Evolutionary conservation across 1,140 invertebrate species (phyloP).

Genomic region (Oedothorax gibbosus): DNA sequence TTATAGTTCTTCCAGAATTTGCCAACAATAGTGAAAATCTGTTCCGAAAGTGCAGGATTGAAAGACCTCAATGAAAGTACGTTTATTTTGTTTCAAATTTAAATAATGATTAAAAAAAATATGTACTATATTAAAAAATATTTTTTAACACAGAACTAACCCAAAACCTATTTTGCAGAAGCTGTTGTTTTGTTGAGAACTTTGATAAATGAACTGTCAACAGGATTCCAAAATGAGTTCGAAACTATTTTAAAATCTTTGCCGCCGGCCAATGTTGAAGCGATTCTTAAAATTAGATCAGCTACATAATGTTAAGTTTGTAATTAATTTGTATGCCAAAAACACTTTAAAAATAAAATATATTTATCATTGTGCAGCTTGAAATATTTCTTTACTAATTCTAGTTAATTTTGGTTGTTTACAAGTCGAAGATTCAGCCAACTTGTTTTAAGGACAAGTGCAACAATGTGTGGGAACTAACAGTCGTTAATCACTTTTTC

Average conservation of each 20-base stretch:
- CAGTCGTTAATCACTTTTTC: too few species aligned
- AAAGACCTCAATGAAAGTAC: constrained; percentile 34
- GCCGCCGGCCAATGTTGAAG: constrained; percentile 33
- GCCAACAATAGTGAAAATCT: constrained; percentile 24
- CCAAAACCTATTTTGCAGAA: constrained; percentile 12
- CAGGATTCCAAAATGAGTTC: constrained; percentile 48
- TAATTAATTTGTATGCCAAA: constrained; percentile 28
- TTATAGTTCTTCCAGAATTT: constrained; percentile 50
- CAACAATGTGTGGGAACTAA: too few species aligned
- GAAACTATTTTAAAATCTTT: constrained; percentile 28
- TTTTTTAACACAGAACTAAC: too few species aligned
- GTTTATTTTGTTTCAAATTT: not conserved
- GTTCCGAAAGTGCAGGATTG: not conserved
- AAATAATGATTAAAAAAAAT: not conserved
- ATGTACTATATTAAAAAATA: not conserved
- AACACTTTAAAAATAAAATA: constrained; percentile 44
- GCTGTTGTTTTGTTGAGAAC: not conserved
- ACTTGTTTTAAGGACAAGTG: too few species aligned
- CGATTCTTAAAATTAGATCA: constrained; percentile 6
- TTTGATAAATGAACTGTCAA: constrained; percentile 20
- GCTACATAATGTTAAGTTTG: constrained; percentile 23
- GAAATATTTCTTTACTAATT: too few species aligned
- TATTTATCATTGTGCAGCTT: constrained; percentile 12
- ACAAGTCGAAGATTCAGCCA: too few species aligned
- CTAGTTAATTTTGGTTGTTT: too few species aligned